Evolutionary conservation across 1,140 invertebrate genomes (phyloP), one percentile per base, ranked within the genome.

Genomic region (Pemphigus obesinymphae): DNA sequence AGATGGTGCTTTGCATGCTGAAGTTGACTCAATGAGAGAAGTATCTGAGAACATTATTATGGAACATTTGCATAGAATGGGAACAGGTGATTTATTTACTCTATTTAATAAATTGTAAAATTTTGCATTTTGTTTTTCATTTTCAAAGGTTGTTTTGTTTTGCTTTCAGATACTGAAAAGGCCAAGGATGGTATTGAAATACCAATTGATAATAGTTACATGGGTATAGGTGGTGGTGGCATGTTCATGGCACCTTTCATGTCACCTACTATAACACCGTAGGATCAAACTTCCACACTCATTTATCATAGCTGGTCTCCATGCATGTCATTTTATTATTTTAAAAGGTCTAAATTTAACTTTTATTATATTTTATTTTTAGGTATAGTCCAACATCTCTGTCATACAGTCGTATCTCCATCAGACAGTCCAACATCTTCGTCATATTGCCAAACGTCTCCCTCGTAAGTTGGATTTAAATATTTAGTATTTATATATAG

Each of bases 11-110:
- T 94, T 95, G 83, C 97, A 99, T 87, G 96, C 97, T 53, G 98
- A 99, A 89, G 92, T 94, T 3, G 98, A 99, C 89, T 97, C 97
- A 7, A 97, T 99, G 93, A 93, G 96, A 87, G 98, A 98, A 84
- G 98, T 99, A 0, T 99, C 97, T 0, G 98, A 99, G 87, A 99
- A 98, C 86, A 99, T 99, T 85, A 99, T 99, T 86, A 92, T 99
- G 90, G 98, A 98, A 29, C 98, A 99, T 88, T 88, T 99, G 84
- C 97, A 98, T 0, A 91, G 96, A 85, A 97, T 99, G 90, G 98
- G 98, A 83, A 99, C 98, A 83, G 97, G 92, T 91, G 87, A 85
- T 84, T 70, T 83, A 82, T 55, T 55, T 17, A 81, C 81, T 84
- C 15, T 86, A 85, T 87, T 84, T 84, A 48, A 7, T 48, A 7